Evolutionary conservation across 2,888 invertebrate species (phyloP), one percentile per base, ranked within the genome.

Genomic region (Pachymerium ferrugineum): DNA sequence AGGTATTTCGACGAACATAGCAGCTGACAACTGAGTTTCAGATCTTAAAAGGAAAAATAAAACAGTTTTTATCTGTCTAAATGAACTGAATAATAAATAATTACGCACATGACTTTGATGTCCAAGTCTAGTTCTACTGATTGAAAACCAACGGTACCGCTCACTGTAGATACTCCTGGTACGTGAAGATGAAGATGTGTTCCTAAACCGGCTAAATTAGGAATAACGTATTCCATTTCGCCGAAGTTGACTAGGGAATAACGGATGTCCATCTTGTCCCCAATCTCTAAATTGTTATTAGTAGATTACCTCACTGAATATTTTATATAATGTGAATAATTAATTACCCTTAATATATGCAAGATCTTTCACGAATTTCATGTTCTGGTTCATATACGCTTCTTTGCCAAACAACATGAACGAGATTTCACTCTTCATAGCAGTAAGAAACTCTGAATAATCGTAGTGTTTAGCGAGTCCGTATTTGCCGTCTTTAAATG

Each of bases 1-100:
- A 1, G 72, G 72, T 5, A 74, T 72, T 2, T 35, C 30, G 28
- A 75, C 22, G 10, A 28, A 47, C 28, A 73, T 71, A 10, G 54
- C 31, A 19, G 73, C 38, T n/a, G 30, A 19, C 22, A 67, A 12
- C 16, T 38, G 10, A 6, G 54, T 3, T 10, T 74, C 54, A 8
- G 29, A 4, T 10, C 75, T 74, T n/a, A n/a, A n/a, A n/a, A n/a
- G n/a, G 19, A 31, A 62, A 68, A 54, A 5, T 8, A 33, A 8
- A 16, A 6, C 5, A 12, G 14, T 12, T 6, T 16, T 5, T 8
- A 14, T 8, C 14, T 8, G 14, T n/a, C 22, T 12, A 12, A 8
- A 12, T 19, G 5, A 54, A 54, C 22, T 8, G 14, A 8, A 6
- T 5, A 5, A n/a, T 16, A 54, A 54, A 54, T 6, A 6, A 19